Evolutionary conservation across 2,888 invertebrate species (phyloP).

Genomic region (Idaea dimidiata): DNA sequence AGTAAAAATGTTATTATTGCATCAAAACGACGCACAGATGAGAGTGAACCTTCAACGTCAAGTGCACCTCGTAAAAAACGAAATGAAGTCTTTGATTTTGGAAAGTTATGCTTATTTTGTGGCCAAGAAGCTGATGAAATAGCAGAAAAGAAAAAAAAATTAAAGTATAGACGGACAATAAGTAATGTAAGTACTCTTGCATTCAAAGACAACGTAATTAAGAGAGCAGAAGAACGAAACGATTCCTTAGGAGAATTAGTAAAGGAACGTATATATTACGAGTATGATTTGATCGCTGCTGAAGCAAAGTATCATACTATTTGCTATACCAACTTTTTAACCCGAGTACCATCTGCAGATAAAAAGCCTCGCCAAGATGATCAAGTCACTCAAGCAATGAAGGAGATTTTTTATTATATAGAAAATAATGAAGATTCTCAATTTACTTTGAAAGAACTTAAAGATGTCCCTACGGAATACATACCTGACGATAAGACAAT

Average conservation of each 20-base stretch:
- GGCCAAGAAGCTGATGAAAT: conserved; percentile 43
- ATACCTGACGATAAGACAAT: conserved; percentile 44
- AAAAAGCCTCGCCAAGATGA: conserved; percentile 41
- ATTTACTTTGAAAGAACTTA: conserved; percentile 49
- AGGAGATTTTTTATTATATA: conserved; percentile 47
- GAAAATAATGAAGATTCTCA: conserved; percentile 51
- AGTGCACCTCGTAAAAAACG: conserved; percentile 34
- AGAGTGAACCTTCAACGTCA: conserved; percentile 28
- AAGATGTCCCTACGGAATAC: conserved; percentile 40
- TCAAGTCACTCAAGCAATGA: conserved; percentile 49
- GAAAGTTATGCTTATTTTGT: conserved; percentile 46
- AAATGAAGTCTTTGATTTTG: conserved; percentile 37
- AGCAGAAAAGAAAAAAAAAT: conserved; percentile 36
- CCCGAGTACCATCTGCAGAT: conserved; percentile 37
- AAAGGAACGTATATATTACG: conserved; percentile 35
- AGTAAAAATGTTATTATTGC: conserved; percentile 32
- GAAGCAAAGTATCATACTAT: conserved; percentile 46
- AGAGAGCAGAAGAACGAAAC: conserved; percentile 45
- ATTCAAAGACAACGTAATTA: conserved; percentile 46
- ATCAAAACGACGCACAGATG: conserved; percentile 32
- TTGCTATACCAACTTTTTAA: conserved; percentile 47
- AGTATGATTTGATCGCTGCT: conserved; percentile 41
- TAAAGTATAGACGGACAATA: conserved; percentile 39
- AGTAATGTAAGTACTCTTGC: conserved; percentile 42
- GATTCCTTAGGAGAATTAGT: conserved; percentile 43